Conservation (phyloP, 2,888 invertebrate genomes). For the Bellardia bayeri region DNA sequence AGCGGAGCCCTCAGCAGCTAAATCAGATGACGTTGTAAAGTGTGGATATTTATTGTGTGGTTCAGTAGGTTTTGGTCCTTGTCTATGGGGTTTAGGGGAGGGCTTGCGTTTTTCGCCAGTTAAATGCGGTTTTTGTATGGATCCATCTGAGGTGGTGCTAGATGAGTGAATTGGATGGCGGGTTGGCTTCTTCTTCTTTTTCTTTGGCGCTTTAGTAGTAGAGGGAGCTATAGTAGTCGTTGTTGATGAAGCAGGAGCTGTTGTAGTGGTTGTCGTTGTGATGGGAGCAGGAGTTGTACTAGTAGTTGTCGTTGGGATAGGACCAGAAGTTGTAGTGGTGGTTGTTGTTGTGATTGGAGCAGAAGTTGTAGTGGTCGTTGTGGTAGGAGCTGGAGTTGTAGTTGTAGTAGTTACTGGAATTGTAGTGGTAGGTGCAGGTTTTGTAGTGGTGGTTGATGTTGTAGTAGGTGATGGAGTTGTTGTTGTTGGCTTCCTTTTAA, state of each 20-base stretch:
- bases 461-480: slow-evolving; percentile 47
- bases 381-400: slow-evolving; percentile 37
- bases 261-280: slow-evolving; percentile 53
- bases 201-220: slow-evolving; percentile 76
- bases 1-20: slow-evolving; percentile 60
- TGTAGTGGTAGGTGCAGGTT: slow-evolving; percentile 67
- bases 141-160: neutral
- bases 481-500: slow-evolving; percentile 78
- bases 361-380: slow-evolving; percentile 45
- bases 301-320: slow-evolving; percentile 64
- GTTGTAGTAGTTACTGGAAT: slow-evolving; percentile 46
- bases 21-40: slow-evolving; percentile 29
- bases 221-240: slow-evolving; percentile 74
- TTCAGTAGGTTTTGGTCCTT: slow-evolving; percentile 49
- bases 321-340: slow-evolving; percentile 46
- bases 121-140: slow-evolving; percentile 62
- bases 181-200: slow-evolving; percentile 81
- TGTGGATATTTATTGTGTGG: slow-evolving; percentile 41
- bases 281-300: slow-evolving; percentile 60
- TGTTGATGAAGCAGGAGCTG: slow-evolving; percentile 57
- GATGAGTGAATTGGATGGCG: slow-evolving; percentile 75
- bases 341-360: slow-evolving; percentile 50
- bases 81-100: slow-evolving; percentile 56
- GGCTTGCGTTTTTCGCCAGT: slow-evolving; percentile 70
- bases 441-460: slow-evolving; percentile 58